Evolutionary conservation across 2,888 invertebrate genomes (phyloP).

Genomic region (Quadroppia sp.): DNA sequence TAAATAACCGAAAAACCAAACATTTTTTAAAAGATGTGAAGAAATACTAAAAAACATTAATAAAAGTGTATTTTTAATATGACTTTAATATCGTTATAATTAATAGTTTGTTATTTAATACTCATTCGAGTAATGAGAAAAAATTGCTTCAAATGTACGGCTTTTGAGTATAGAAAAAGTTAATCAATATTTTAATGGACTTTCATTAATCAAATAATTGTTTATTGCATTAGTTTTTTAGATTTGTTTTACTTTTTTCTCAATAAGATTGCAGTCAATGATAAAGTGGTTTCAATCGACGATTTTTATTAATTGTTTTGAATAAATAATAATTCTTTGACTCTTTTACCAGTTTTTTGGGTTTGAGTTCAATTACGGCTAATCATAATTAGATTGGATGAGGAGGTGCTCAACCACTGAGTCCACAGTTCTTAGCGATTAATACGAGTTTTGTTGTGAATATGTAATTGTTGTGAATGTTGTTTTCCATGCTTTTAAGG

Average conservation of each 20-base stretch:
- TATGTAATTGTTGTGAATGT: not conserved
- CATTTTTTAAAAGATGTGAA: not conserved
- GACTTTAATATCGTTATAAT: conserved; percentile 32
- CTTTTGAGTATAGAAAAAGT: too few species aligned
- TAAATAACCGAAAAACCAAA: not conserved
- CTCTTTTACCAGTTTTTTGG: not conserved
- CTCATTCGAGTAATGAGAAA: too few species aligned
- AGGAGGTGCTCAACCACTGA: conserved; percentile 21
- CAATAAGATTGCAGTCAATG: conserved; percentile 14
- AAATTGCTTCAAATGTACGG: too few species aligned
- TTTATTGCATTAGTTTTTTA: conserved; percentile 35
- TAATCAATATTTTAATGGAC: conserved; percentile 28
- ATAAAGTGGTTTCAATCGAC: conserved; percentile 32
- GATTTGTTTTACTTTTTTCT: not conserved
- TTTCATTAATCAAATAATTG: conserved; percentile 25
- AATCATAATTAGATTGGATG: conserved; percentile 36
- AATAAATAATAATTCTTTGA: not conserved
- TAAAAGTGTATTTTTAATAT: conserved; percentile 23
- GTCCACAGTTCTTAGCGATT: not conserved
- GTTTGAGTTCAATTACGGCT: not conserved
- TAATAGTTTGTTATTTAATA: conserved; percentile 25
- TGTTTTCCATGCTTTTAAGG: not conserved
- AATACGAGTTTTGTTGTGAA: not conserved
- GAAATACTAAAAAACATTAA: not conserved
- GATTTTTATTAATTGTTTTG: conserved; percentile 35